Conservation (phyloP, 2,113 vertebrate genomes). For the Macquaria ambigua region DNA sequence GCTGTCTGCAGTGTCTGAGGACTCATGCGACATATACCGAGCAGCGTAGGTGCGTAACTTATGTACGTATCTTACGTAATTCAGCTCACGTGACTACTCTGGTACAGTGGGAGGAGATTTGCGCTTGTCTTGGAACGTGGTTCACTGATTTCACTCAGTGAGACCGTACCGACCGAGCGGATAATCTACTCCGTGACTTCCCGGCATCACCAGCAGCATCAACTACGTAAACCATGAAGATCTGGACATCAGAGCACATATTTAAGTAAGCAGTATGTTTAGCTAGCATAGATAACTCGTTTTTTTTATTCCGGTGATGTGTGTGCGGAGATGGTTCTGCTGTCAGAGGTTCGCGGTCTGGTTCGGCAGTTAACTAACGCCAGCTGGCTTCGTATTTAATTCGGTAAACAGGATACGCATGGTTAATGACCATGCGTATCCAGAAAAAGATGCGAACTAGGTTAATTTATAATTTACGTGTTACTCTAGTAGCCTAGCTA, state of each 20-base stretch:
- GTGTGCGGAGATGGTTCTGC: neutral
- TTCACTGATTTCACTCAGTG: conserved; percentile 22
- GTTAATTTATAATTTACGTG: neutral
- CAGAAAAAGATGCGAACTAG: neutral
- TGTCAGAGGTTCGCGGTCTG: neutral
- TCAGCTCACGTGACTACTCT: conserved; percentile 41
- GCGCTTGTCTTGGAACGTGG: conserved; percentile 11
- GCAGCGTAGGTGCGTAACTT: conserved; percentile 60
- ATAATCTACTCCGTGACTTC: neutral
- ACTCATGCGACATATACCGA: neutral
- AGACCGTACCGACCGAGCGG: conserved; percentile 21
- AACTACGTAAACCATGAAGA: conserved; percentile 77
- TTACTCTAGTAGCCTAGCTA: neutral
- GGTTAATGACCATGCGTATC: neutral
- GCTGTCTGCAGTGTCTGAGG: neutral
- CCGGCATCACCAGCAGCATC: neutral
- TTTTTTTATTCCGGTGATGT: neutral
- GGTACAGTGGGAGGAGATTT: conserved; percentile 37
- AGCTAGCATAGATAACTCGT: fast-evolving
- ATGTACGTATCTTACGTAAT: neutral
- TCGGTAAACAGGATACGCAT: neutral
- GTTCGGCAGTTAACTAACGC: neutral
- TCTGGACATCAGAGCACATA: conserved; percentile 86
- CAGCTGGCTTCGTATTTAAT: neutral
- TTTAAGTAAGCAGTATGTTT: conserved; percentile 81